Base-by-base conservation (phyloP, 2,888 invertebrate genomes). In the Acleris cristana region DNA sequence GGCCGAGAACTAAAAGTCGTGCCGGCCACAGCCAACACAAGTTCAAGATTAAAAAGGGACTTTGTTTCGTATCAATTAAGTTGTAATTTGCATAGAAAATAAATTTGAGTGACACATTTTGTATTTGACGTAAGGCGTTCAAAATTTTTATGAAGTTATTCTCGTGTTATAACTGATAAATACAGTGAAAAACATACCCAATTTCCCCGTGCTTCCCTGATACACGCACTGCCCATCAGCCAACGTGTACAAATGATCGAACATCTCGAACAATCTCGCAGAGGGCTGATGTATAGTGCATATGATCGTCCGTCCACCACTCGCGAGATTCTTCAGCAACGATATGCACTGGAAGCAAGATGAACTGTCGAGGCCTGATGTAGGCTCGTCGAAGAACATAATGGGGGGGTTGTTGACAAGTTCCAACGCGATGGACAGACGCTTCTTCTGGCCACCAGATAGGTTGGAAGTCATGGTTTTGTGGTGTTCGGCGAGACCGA, bases 341-440 rank as follows among this genome's bases (percentile, higher is more conserved):
- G 96, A 96, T 72, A 99, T 97, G 82, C 98, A 98, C 88, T 98
- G 98, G 91, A 97, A 98, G 83, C 98, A 98, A 0, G 98, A 98
- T 0, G 98, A 97, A 75, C 98, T 98, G 93, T 99, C 99, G 82
- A 99, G 89, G 4, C 99, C 99, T 73, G 98, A 98, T 72, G 99
- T 99, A 1, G 99, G 99, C 87, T 99, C 99, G 85, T 99, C 99
- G 85, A 99, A 98, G 92, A 99, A 99, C 98, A 99, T 98, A 71
- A 99, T 96, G 0, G 99, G 98, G 12, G 99, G 99, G 88, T 99
- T 99, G 92, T 98, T 98, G 74, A 99, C 98, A 74, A 99, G 93
- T 89, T 99, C 99, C 73, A 98, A 90, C 19, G 98, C 99, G 70
- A 99, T 99, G 0, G 98, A 98, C 2, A 99, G 94, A 75, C 99